These are phyloP conservation scores for Papilio aristodemus DNA, from an alignment of 1,140 invertebrate species.

Conservation along the genomic window DNA sequence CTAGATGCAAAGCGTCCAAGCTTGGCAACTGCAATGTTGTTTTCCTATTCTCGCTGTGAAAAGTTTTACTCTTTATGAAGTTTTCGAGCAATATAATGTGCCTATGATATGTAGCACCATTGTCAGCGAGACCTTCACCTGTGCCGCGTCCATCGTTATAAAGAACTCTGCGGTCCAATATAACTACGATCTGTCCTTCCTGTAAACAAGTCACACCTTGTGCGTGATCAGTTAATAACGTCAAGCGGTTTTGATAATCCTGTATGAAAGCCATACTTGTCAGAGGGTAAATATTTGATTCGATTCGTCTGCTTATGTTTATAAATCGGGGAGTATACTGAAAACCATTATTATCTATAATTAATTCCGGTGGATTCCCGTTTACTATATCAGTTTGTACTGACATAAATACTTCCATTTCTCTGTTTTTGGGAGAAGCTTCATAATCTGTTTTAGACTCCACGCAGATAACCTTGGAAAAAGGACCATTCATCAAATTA, in stretches of 20 bases:
- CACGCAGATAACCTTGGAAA: conserved; percentile 84
- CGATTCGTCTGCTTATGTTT: conserved; percentile 80
- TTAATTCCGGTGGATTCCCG: conserved; percentile 87
- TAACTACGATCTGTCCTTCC: conserved; percentile 91
- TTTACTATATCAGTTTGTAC: conserved; percentile 87
- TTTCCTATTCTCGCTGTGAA: conserved; percentile 35
- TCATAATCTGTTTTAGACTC: conserved; percentile 88
- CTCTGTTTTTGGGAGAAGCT: conserved; percentile 85
- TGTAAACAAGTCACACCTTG: conserved; percentile 91
- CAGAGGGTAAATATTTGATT: conserved; percentile 94
- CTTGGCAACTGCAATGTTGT: conserved; percentile 76
- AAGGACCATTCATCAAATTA: conserved; percentile 80
- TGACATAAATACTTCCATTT: conserved; percentile 92
- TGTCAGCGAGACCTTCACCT: conserved; percentile 95
- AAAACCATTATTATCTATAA: conserved; percentile 94
- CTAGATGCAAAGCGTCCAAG: conserved; percentile 85
- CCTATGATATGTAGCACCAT: conserved; percentile 87
- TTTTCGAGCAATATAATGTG: conserved; percentile 92
- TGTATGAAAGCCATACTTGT: conserved; percentile 92
- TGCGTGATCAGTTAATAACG: conserved; percentile 90
- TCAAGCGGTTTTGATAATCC: conserved; percentile 86
- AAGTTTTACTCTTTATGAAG: conserved; percentile 46
- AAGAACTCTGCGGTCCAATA: conserved; percentile 91
- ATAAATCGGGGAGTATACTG: conserved; percentile 75
- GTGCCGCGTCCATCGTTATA: conserved; percentile 93